Evolutionary conservation across 1,140 invertebrate genomes (phyloP).

Genomic region (Papilio machaon): DNA sequence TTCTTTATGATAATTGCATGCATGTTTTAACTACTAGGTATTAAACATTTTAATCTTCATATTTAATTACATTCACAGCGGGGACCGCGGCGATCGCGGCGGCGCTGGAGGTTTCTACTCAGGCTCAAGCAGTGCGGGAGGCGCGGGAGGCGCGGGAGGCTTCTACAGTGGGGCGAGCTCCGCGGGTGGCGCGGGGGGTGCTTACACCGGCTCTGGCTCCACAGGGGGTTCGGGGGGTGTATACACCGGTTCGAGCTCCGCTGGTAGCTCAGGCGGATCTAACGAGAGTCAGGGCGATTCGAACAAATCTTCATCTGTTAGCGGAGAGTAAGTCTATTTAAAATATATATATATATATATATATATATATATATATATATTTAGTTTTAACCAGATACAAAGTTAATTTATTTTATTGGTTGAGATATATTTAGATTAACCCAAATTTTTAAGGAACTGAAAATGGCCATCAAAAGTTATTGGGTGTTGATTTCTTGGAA

Average conservation of each 20-base stretch:
- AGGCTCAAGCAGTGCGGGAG: constrained; percentile 59
- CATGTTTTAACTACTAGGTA: not conserved
- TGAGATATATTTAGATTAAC: not conserved
- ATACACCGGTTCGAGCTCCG: constrained; percentile 46
- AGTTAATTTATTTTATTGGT: not conserved
- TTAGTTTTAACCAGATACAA: too few relatives aligned
- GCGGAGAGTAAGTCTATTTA: constrained; percentile 22
- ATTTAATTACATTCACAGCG: constrained; percentile 52
- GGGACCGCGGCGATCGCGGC: constrained; percentile 73
- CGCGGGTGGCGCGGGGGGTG: not conserved
- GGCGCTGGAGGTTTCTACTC: constrained; percentile 67
- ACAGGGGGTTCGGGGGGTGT: constrained; percentile 43
- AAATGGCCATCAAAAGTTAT: too few relatives aligned
- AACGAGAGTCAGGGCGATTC: constrained; percentile 36
- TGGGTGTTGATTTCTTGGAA: too few relatives aligned
- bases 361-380: too few relatives aligned
- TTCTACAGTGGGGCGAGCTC: not conserved
- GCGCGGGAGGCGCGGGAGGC: constrained; percentile 54
- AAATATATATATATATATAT: too few relatives aligned
- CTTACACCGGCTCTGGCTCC: not conserved
- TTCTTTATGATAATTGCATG: not conserved
- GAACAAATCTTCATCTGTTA: constrained; percentile 14
- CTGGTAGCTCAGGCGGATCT: constrained; percentile 52
- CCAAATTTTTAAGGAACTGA: too few relatives aligned
- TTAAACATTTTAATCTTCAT: not conserved